Base-by-base conservation (phyloP, 2,888 invertebrate genomes). In the Agrypnus murinus region DNA sequence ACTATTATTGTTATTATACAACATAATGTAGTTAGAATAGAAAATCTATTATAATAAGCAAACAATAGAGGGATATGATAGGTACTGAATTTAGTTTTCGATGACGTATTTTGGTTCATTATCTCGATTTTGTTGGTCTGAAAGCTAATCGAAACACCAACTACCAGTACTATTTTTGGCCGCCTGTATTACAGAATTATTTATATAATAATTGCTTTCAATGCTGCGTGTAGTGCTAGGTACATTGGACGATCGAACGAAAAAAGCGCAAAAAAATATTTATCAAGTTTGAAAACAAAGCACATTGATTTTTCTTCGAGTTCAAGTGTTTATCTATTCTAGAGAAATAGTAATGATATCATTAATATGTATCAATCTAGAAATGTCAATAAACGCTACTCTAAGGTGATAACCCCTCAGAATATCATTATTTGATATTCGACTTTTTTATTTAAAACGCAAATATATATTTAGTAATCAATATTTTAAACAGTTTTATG, bases 61-160 rank as follows among this genome's bases (percentile, higher is more conserved):
- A 55, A 55, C 36, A 55, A 55, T 50, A 40, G 40, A 15, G 17
- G 55, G 32, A 36, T 19, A 36, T 36, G 14, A 36, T 17, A 19
- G 19, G 15, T 19, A 15, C 36, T 17, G 55, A 55, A 55, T 55
- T 46, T 50, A 31, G 25, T 31, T 50, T 50, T 31, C 12, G 31
- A 50, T 55, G 55, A 55, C 55, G 55, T 55, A 36, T 15, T 17
- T 34, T 12, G 36, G 1, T 50, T 55, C 55, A 55, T 55, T 55
- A 55, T 55, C 55, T 25, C 5, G 2, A 5, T 25, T 25, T 5
- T 32, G 14, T 55, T 7, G 12, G 14, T 1, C 34, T 31, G 6
- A 36, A 34, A 55, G n/a, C 14, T n/a, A 55, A 32, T 32, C 32
- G 32, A 55, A 36, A 15, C 55, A 12, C 25, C 25, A 25, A 25